Percentiles rank a stretch among this genome's conserved stretches.
Conservation (phyloP, 2,797 vertebrate genomes). For the Poeciliopsis paucimaculata region DNA sequence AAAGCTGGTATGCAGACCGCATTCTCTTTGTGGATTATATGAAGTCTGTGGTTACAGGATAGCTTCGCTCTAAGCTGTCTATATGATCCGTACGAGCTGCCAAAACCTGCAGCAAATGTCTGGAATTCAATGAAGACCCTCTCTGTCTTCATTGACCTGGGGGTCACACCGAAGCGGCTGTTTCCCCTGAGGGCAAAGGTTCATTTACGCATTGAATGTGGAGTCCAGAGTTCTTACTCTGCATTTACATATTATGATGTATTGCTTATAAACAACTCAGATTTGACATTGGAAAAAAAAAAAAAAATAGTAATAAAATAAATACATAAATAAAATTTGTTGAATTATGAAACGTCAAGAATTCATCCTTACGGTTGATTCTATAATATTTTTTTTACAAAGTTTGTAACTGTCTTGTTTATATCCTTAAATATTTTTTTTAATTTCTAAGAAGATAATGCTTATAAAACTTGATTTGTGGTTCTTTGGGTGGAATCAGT, state of each 20-base stretch:
- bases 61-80: conserved; percentile 66
- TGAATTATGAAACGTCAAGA: not conserved
- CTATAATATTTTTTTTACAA: not conserved
- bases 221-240: not conserved
- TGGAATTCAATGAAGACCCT: conserved; percentile 56
- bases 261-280: not conserved
- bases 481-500: not conserved
- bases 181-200: conserved; percentile 5
- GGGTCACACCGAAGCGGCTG: conserved; percentile 22
- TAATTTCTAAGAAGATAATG: not conserved
- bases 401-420: not conserved
- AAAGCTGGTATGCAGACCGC: conserved; percentile 70
- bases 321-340: not conserved
- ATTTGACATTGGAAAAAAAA: not conserved
- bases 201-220: not conserved
- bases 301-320: not conserved
- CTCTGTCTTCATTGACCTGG: conserved; percentile 40
- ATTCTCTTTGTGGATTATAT: conserved; percentile 73
- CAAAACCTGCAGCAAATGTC: conserved; percentile 68
- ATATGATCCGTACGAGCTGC: conserved; percentile 63
- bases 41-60: conserved; percentile 72
- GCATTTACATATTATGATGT: not conserved
- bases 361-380: not conserved
- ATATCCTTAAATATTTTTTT: not conserved
- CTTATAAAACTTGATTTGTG: not conserved